Evolutionary conservation across 2,888 invertebrate genomes (phyloP).

Genomic region (Dendrolimus houi): DNA sequence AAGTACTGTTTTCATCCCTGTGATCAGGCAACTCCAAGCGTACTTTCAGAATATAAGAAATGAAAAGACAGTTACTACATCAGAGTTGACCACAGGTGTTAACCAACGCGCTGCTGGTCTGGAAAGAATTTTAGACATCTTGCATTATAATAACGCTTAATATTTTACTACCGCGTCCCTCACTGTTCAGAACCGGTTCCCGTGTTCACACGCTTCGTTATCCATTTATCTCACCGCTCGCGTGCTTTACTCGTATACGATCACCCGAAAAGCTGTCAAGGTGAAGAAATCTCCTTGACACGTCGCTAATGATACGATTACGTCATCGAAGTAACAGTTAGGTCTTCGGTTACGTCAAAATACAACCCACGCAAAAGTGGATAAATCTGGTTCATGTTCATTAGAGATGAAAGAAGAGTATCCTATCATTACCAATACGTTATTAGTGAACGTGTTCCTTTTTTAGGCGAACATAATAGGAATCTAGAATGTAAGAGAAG

Average conservation of each 20-base stretch:
- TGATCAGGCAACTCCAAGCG: too few relatives aligned
- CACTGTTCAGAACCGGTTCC: neutral
- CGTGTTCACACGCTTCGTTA: neutral
- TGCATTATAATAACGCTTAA: too few relatives aligned
- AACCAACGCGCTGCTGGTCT: too few relatives aligned
- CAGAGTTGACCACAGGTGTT: too few relatives aligned
- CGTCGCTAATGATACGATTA: conserved; percentile 6
- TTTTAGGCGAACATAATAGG: too few relatives aligned
- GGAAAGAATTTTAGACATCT: too few relatives aligned
- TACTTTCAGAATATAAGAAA: too few relatives aligned
- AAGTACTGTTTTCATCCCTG: too few relatives aligned
- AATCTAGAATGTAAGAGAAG: too few relatives aligned
- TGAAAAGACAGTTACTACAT: too few relatives aligned
- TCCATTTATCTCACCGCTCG: neutral
- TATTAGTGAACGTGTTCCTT: too few relatives aligned
- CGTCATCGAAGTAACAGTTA: conserved; percentile 19
- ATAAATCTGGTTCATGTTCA: neutral
- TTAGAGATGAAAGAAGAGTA: neutral
- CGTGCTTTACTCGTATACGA: neutral
- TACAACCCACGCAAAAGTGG: conserved; percentile 1
- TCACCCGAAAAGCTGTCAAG: conserved; percentile 3
- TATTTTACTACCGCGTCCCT: neutral
- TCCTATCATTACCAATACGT: neutral
- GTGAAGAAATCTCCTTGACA: conserved; percentile 5
- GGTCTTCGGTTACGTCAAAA: conserved; percentile 12